These are phyloP conservation scores for Netelia fuscicornis DNA, from an alignment of 2,888 invertebrate species.

Conservation along the genomic window DNA sequence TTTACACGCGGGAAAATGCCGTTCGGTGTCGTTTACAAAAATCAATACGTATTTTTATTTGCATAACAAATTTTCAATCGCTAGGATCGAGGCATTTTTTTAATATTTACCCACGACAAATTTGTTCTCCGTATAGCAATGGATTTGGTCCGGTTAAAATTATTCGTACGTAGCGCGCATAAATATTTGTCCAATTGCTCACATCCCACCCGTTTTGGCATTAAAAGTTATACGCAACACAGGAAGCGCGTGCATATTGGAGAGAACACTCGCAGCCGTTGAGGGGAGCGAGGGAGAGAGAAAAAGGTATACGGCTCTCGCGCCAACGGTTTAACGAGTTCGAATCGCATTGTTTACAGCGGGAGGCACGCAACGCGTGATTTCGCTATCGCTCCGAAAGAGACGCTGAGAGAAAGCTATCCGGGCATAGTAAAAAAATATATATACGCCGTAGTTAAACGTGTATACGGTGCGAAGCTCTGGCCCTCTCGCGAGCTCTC, in stretches of 20 bases:
- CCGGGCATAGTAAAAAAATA: background rate
- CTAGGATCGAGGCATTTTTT: too few relatives aligned
- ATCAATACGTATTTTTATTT: too few relatives aligned
- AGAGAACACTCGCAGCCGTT: slow-evolving; percentile 16
- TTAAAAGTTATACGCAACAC: slow-evolving; percentile 9
- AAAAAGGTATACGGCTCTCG: slow-evolving; percentile 2
- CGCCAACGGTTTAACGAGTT: slow-evolving; percentile 46
- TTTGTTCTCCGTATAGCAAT: too few relatives aligned
- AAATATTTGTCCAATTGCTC: background rate
- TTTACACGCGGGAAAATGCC: too few relatives aligned
- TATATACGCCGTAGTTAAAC: background rate
- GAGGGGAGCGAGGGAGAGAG: too few relatives aligned
- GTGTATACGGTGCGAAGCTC: background rate
- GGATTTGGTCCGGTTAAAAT: too few relatives aligned
- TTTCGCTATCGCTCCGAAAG: slow-evolving; percentile 25
- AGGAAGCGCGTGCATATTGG: slow-evolving; percentile 25
- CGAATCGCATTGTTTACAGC: slow-evolving; percentile 54
- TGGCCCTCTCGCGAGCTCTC: background rate
- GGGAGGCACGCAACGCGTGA: slow-evolving; percentile 47
- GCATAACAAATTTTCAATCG: too few relatives aligned
- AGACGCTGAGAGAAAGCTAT: slow-evolving; percentile 8
- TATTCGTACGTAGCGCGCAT: background rate
- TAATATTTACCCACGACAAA: too few relatives aligned
- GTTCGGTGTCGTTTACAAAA: too few relatives aligned
- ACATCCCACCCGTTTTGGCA: background rate